phyloP scores from a whole-genome alignment of 1,140 invertebrate genomes.

The Cepaea nemoralis region DNA sequence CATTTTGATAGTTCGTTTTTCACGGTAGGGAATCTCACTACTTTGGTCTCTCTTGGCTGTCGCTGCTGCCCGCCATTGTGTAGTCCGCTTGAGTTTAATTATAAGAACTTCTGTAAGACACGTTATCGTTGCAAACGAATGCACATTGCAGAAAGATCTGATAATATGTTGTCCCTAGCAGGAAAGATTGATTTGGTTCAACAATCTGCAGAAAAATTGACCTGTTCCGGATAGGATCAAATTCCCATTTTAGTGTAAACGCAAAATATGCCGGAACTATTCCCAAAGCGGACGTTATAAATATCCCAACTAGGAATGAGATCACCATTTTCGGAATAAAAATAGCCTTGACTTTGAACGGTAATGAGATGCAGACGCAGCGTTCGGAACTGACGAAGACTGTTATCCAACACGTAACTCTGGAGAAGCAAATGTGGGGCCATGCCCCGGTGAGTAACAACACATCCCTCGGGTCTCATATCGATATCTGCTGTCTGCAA shows the following conservation, averaged over 20 bases:
- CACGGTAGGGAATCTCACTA: not conserved
- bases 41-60: not conserved
- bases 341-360: conserved; percentile 5
- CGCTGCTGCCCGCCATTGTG: conserved; percentile 13
- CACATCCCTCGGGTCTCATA: not conserved
- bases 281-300: not conserved
- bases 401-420: conserved; percentile 13
- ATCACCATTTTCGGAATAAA: not conserved
- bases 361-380: conserved; percentile 5
- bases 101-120: not conserved
- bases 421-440: conserved; percentile 15
- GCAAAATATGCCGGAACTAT: not conserved
- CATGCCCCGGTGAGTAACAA: not conserved
- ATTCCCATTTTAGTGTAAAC: not conserved
- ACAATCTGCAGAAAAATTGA: not conserved
- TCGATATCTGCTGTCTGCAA: not conserved
- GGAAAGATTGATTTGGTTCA: not conserved
- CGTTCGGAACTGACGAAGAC: conserved; percentile 25
- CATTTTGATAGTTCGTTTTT: not conserved
- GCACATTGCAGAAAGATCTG: conserved; percentile 5
- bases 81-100: not conserved
- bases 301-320: not conserved
- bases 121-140: not conserved
- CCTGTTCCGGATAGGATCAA: not conserved
- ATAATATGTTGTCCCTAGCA: not conserved